These are phyloP conservation scores for Henricia sp. DNA, from an alignment of 53 echinoderm and acorn worm species.

Conservation along the genomic window DNA sequence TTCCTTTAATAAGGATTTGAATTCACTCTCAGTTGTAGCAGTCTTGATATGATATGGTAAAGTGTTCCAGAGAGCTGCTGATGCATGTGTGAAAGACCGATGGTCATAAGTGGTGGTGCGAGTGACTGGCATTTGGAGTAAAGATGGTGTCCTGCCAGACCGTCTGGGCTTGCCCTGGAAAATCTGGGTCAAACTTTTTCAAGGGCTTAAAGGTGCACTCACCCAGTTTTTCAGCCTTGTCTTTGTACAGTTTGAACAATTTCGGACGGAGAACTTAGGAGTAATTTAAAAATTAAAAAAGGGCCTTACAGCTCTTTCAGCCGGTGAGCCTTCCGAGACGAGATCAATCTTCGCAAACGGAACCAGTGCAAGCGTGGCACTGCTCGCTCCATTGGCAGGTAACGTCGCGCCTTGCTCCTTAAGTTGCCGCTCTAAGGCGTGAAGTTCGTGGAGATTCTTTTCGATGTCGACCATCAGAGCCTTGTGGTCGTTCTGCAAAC, in stretches of 20 bases:
- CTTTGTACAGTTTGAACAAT: neutral
- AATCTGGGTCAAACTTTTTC: too few relatives aligned
- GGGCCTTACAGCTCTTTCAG: constrained; percentile 75
- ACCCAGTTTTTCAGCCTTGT: neutral
- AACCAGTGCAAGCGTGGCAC: constrained; percentile 15
- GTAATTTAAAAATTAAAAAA: neutral
- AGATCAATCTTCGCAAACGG: constrained; percentile 84
- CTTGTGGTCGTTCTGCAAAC: constrained; percentile 94
- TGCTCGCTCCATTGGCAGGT: constrained; percentile 59
- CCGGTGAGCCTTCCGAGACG: constrained; percentile 81
- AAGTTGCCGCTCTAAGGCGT: constrained; percentile 69
- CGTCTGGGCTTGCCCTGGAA: too few relatives aligned
- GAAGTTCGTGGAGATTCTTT: constrained; percentile 74
- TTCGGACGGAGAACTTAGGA: neutral
- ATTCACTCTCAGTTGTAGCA: too few relatives aligned
- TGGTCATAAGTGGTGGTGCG: too few relatives aligned
- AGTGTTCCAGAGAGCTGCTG: too few relatives aligned
- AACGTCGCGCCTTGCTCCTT: constrained; percentile 58
- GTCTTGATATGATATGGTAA: too few relatives aligned
- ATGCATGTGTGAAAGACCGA: too few relatives aligned
- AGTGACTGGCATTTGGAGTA: too few relatives aligned
- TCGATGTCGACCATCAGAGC: constrained; percentile 80
- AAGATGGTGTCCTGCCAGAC: too few relatives aligned
- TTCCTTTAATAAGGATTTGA: too few relatives aligned
- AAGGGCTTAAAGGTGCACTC: neutral